These are phyloP conservation scores for Pristionchus japonicus DNA, from an alignment of 2,888 invertebrate species.

Conservation along the genomic window DNA sequence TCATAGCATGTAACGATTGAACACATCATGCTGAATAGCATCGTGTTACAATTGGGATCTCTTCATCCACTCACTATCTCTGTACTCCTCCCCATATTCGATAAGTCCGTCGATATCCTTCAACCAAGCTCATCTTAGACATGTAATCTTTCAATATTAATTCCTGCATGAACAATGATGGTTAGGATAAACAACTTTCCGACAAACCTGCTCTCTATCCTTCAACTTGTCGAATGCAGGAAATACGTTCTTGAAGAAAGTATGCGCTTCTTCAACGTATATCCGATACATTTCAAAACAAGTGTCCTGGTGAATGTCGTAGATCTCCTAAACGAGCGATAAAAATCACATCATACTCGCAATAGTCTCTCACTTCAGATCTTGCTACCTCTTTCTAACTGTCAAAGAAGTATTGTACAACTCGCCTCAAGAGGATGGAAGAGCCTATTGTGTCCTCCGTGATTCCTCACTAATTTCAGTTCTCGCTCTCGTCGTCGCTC, in stretches of 20 bases:
- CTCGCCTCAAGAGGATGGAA: background rate
- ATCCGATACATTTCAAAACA: background rate
- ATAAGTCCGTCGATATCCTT: background rate
- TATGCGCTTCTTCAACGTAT: background rate
- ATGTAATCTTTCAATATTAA: background rate
- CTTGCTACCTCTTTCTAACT: too few species aligned
- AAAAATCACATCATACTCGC: too few species aligned
- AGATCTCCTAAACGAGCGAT: background rate
- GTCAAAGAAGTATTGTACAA: background rate
- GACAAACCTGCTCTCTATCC: background rate
- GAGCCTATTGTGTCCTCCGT: background rate
- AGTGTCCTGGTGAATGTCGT: background rate
- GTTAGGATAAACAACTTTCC: background rate
- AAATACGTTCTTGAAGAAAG: background rate
- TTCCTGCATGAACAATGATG: background rate
- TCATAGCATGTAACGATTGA: background rate
- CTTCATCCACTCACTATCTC: background rate
- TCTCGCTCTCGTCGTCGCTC: background rate
- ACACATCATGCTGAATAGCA: background rate
- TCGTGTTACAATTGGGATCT: background rate
- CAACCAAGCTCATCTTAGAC: background rate
- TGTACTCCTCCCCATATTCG: background rate
- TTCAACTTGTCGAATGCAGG: background rate
- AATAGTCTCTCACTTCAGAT: too few species aligned
- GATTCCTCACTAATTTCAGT: background rate